Evolutionary conservation across 2,888 invertebrate genomes (phyloP).

Genomic region (Caradrina kadenii): DNA sequence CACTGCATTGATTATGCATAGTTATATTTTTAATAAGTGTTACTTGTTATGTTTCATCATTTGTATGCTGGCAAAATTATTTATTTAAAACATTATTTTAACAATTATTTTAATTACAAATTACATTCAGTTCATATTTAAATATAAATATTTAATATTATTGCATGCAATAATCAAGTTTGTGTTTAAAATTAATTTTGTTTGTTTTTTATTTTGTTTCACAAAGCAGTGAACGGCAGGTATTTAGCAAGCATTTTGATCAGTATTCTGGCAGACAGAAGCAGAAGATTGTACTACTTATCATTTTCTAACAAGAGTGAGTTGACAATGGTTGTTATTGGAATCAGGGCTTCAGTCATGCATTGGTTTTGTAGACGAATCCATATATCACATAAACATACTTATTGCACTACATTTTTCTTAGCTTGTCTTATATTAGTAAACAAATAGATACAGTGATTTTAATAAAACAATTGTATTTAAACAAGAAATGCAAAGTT

Average conservation of each 20-base stretch:
- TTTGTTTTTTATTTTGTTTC: slow-evolving; percentile 70
- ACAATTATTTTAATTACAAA: not conserved
- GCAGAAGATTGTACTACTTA: slow-evolving; percentile 67
- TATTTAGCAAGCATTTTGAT: slow-evolving; percentile 71
- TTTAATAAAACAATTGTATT: not conserved
- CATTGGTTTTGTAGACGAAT: slow-evolving; percentile 32
- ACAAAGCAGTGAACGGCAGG: slow-evolving; percentile 77
- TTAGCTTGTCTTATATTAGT: not conserved
- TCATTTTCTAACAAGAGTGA: slow-evolving; percentile 67
- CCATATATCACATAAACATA: slow-evolving; percentile 45
- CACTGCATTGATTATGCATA: not conserved
- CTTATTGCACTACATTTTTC: not conserved
- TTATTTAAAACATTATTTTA: slow-evolving; percentile 4
- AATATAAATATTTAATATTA: not conserved
- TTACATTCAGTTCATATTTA: not conserved
- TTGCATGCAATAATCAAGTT: slow-evolving; percentile 23
- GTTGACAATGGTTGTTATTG: slow-evolving; percentile 64
- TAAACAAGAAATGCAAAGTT: too few species aligned
- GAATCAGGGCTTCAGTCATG: slow-evolving; percentile 51
- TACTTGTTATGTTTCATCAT: not conserved
- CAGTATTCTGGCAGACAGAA: slow-evolving; percentile 72
- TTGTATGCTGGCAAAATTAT: not conserved
- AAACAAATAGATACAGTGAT: not conserved
- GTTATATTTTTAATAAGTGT: not conserved
- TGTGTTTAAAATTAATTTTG: slow-evolving; percentile 46